Conservation (phyloP, 2,113 vertebrate genomes). For the Tursiops truncatus region DNA sequence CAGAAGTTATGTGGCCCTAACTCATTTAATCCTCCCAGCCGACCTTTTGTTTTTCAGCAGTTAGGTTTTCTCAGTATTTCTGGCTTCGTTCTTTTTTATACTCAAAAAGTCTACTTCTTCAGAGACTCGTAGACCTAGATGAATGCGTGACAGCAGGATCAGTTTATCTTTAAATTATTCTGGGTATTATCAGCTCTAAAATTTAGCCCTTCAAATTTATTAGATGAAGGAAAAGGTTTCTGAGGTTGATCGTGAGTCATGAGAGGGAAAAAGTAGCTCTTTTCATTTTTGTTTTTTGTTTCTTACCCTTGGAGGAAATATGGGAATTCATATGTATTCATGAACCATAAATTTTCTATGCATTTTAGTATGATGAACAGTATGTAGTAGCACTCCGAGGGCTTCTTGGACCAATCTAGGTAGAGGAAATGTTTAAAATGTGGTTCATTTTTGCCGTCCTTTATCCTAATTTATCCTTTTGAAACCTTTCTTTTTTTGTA, state of each 20-base stretch:
- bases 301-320: slow-evolving; percentile 12
- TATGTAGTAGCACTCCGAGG: background rate
- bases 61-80: background rate
- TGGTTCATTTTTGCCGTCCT: background rate
- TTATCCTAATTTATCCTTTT: background rate
- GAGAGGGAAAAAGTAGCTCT: background rate
- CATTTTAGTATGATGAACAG: background rate
- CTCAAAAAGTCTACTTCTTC: background rate
- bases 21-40: background rate
- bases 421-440: background rate
- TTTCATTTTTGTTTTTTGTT: slow-evolving; percentile 15
- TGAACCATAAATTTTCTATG: background rate
- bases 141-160: background rate
- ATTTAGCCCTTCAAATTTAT: background rate
- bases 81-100: background rate
- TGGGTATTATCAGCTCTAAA: background rate
- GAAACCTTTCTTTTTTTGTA: background rate
- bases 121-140: background rate
- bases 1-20: background rate
- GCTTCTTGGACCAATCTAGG: background rate
- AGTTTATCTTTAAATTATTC: slow-evolving; percentile 21
- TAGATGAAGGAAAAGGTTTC: slow-evolving; percentile 21
- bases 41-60: slow-evolving; percentile 18
- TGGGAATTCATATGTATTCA: background rate
- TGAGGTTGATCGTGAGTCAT: background rate